Evolutionary conservation across 2,797 vertebrate genomes (phyloP).

Genomic region (Liparis tanakae): DNA sequence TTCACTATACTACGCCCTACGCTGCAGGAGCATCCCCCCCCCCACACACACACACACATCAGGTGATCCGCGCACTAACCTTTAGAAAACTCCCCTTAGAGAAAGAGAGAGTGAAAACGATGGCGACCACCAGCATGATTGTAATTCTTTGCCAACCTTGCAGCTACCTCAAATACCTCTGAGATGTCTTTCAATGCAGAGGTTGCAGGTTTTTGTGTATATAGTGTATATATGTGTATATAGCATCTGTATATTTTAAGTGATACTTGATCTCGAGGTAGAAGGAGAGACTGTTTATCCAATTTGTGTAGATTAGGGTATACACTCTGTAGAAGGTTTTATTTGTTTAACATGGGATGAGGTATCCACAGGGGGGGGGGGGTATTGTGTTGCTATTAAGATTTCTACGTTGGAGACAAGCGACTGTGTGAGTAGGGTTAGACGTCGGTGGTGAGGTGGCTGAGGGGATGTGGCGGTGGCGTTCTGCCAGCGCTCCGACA

Average conservation of each 20-base stretch:
- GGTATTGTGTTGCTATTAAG: conserved; percentile 69
- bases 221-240: conserved; percentile 61
- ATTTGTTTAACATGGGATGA: conserved; percentile 78
- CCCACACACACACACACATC: conserved; percentile 43
- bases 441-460: conserved; percentile 57
- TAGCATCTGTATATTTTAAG: conserved; percentile 68
- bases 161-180: conserved; percentile 14
- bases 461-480: conserved; percentile 66
- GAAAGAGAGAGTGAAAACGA: conserved; percentile 5
- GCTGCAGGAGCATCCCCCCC: neutral
- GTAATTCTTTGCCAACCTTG: conserved; percentile 13
- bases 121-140: conserved; percentile 6
- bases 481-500: conserved; percentile 70
- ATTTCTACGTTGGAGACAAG: conserved; percentile 63
- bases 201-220: conserved; percentile 58
- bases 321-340: conserved; percentile 40
- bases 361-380: conserved; percentile 60
- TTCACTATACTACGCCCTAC: neutral
- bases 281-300: conserved; percentile 55
- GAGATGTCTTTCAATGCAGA: conserved; percentile 30
- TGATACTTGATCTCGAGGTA: conserved; percentile 64
- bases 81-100: conserved; percentile 16
- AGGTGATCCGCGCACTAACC: conserved; percentile 24
- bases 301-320: conserved; percentile 47
- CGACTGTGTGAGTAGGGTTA: conserved; percentile 69